phyloP scores from a whole-genome alignment of 1,140 invertebrate genomes.

The Neuroterus valhalla region DNA sequence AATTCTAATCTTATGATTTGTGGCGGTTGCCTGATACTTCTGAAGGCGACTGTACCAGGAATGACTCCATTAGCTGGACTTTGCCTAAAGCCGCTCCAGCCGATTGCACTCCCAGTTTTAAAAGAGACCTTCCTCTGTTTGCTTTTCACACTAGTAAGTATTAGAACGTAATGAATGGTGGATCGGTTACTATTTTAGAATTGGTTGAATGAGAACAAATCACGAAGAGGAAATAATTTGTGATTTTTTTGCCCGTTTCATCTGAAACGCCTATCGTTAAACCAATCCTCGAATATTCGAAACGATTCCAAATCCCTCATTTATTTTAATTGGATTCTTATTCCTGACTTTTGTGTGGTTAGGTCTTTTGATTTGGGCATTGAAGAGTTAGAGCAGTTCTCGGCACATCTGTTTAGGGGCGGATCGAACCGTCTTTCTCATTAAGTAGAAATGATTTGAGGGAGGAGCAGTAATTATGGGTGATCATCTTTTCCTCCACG shows the following conservation, averaged over 20 bases:
- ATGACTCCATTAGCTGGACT: constrained; percentile 72
- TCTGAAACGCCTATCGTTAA: neutral
- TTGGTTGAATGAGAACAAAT: too few relatives aligned
- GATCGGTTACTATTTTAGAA: too few relatives aligned
- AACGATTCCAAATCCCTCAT: neutral
- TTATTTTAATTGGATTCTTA: constrained; percentile 29
- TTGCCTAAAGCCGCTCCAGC: constrained; percentile 60
- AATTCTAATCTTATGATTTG: constrained; percentile 76
- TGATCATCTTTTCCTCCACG: too few relatives aligned
- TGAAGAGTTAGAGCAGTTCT: neutral
- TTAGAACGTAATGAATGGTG: too few relatives aligned
- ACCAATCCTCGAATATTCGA: neutral
- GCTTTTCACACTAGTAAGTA: constrained; percentile 32
- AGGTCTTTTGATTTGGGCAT: neutral
- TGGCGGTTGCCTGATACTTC: constrained; percentile 61
- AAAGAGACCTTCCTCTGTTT: constrained; percentile 53
- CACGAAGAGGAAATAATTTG: too few relatives aligned
- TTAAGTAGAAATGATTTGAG: neutral
- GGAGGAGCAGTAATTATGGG: neutral
- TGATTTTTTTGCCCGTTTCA: too few relatives aligned
- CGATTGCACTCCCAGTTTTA: constrained; percentile 50
- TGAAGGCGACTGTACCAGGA: constrained; percentile 63
- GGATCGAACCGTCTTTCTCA: constrained; percentile 4
- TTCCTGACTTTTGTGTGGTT: neutral
- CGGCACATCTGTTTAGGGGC: constrained; percentile 1